phyloP scores from a whole-genome alignment of 2,888 invertebrate genomes.

The Dioctria rufipes region DNA sequence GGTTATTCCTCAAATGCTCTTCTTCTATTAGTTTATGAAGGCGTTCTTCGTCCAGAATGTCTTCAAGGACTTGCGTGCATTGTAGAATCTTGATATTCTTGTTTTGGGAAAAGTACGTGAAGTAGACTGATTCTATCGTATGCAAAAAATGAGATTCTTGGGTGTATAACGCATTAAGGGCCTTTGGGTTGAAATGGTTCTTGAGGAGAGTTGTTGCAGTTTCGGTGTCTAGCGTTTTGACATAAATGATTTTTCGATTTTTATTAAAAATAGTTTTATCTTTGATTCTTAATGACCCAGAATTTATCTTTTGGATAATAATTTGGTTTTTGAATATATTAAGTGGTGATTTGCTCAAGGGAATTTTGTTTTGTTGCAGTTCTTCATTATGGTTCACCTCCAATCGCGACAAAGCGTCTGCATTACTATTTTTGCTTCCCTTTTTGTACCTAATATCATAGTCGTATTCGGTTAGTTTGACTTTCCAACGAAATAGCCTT shows the following conservation, averaged over 20 bases:
- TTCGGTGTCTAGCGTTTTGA: constrained; percentile 29
- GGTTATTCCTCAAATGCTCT: constrained; percentile 60
- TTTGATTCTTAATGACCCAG: constrained; percentile 7
- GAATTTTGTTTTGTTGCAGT: not conserved
- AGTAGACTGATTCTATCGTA: no score
- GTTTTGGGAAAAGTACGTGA: no score
- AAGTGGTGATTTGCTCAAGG: not conserved
- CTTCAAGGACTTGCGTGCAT: constrained; percentile 30
- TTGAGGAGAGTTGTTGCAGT: constrained; percentile 50
- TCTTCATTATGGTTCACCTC: not conserved
- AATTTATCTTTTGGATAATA: not conserved
- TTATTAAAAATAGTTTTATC: constrained; percentile 46
- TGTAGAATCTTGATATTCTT: not conserved
- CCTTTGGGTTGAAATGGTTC: constrained; percentile 49
- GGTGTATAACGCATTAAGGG: constrained; percentile 48
- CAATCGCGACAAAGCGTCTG: constrained; percentile 55
- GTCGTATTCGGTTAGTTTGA: constrained; percentile 64
- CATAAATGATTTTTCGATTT: constrained; percentile 48
- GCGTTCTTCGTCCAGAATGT: constrained; percentile 51
- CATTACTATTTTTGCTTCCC: constrained; percentile 40
- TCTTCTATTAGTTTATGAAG: constrained; percentile 57
- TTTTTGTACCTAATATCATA: constrained; percentile 59
- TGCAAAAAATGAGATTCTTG: no score
- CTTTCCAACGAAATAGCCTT: constrained; percentile 65
- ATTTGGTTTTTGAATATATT: not conserved